Evolutionary conservation across 2,797 vertebrate genomes (phyloP), one percentile per base, ranked within the genome.

Genomic region (Atherinosoma microstoma): DNA sequence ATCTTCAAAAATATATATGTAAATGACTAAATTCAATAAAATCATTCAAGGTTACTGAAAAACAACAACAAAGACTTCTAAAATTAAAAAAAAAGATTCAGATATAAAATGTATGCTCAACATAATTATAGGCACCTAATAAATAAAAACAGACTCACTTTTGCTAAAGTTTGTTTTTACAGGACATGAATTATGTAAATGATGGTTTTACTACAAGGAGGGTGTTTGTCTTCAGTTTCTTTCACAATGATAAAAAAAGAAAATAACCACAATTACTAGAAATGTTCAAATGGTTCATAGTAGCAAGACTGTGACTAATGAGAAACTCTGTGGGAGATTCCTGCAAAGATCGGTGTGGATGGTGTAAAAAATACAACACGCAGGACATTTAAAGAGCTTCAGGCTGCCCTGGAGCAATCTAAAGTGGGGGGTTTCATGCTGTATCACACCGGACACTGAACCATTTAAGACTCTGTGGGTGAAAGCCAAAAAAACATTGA

Each of bases 391-490:
- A 59, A 59, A 73, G 35, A 53, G 70, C 63, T 66, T 32, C 45
- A 58, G 56, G 56, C 56, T 65, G 42, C 45, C 54, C 62, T 57
- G 62, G 18, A 58, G 62, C 62, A 22, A 59, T 65, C 32, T 65
- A 36, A 73, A 58, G 56, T 58, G 47, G 63, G 29, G 49, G 34
- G 34, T 59, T 60, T 60, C 34, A 40, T 58, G 16, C 56, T 57
- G 11, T 30, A 40, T 58, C 56, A 53, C 35, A 13, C 45, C 53
- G 34, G 24, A 35, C 57, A 40, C 56, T 73, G 35, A 65, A 40
- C 56, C 57, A 53, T 10, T 18, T 27, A 30, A 6, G 24, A n/a
- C 15, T 66, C 54, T 58, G 35, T 36, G 2, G 30, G 57, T n/a
- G 18, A 62, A 45, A 13, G 38, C 24, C 59, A 62, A 62, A 42